These are phyloP conservation scores for Lasaia peninsularis DNA, from an alignment of 1,140 invertebrate genomes.

Conservation along the genomic window DNA sequence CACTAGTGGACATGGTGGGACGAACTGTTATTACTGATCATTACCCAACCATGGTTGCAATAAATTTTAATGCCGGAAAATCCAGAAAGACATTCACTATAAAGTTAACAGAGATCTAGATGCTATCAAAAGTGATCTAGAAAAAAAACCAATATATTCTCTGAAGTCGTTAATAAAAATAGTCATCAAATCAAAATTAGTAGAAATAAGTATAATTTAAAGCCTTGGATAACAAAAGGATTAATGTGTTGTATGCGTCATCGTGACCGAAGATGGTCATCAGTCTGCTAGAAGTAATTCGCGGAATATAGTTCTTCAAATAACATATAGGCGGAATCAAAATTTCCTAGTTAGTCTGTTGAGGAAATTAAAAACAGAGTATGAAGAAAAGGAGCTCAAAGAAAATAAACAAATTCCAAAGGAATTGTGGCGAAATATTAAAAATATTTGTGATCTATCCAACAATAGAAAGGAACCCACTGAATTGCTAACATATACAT, in stretches of 20 bases:
- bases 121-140: conserved; percentile 16
- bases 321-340: conserved; percentile 22
- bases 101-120: conserved; percentile 11
- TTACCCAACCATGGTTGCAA: conserved; percentile 10
- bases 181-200: not conserved
- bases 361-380: conserved; percentile 25
- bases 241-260: conserved; percentile 25
- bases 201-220: conserved; percentile 18
- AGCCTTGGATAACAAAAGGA: conserved; percentile 25
- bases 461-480: conserved; percentile 5
- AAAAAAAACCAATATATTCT: not conserved
- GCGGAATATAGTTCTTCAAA: conserved; percentile 11
- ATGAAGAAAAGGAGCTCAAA: conserved; percentile 19
- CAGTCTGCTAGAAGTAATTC: not conserved
- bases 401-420: conserved; percentile 21
- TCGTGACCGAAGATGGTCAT: conserved; percentile 19
- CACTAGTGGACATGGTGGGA: conserved; percentile 11
- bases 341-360: conserved; percentile 25
- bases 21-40: conserved; percentile 19
- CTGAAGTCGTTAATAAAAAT: not conserved
- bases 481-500: conserved; percentile 22
- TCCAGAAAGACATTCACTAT: not conserved
- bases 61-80: not conserved
- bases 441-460: conserved; percentile 22
- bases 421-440: conserved; percentile 26